Percentiles rank a stretch among this genome's conserved stretches.
phyloP scores from a whole-genome alignment of 2,888 invertebrate species.

The Xestoiulus laeticollis region DNA sequence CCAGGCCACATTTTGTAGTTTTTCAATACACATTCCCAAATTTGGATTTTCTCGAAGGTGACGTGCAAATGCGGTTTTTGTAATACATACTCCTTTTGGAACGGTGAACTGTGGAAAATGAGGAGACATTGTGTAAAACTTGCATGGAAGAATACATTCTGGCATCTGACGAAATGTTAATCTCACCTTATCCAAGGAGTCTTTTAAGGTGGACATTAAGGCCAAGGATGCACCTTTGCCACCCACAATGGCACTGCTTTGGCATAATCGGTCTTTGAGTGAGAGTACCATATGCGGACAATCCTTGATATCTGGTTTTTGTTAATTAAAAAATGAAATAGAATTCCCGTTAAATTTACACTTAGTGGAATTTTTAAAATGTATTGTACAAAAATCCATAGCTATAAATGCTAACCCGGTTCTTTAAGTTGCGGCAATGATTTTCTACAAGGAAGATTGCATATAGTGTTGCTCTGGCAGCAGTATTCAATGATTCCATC shows the following conservation, averaged over 20 bases:
- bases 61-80: slow-evolving; percentile 71
- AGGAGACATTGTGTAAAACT: background rate
- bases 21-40: slow-evolving; percentile 67
- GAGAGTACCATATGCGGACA: slow-evolving; percentile 60
- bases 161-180: background rate
- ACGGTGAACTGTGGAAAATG: slow-evolving; percentile 63
- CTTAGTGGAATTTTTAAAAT: too few relatives aligned
- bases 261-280: slow-evolving; percentile 61
- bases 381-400: background rate
- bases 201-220: slow-evolving; percentile 65
- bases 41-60: slow-evolving; percentile 69
- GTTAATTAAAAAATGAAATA: background rate
- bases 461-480: background rate
- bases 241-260: slow-evolving; percentile 72
- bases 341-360: too few relatives aligned
- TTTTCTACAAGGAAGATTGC: background rate
- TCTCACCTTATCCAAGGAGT: slow-evolving; percentile 18
- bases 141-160: too few relatives aligned
- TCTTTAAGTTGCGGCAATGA: slow-evolving; percentile 31
- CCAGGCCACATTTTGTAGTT: slow-evolving; percentile 68
- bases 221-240: slow-evolving; percentile 83
- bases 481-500: background rate
- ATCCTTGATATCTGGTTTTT: background rate
- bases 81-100: slow-evolving; percentile 77
- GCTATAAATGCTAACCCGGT: background rate